phyloP scores from a whole-genome alignment of 1,140 invertebrate species.

The Heterodera schachtii region DNA sequence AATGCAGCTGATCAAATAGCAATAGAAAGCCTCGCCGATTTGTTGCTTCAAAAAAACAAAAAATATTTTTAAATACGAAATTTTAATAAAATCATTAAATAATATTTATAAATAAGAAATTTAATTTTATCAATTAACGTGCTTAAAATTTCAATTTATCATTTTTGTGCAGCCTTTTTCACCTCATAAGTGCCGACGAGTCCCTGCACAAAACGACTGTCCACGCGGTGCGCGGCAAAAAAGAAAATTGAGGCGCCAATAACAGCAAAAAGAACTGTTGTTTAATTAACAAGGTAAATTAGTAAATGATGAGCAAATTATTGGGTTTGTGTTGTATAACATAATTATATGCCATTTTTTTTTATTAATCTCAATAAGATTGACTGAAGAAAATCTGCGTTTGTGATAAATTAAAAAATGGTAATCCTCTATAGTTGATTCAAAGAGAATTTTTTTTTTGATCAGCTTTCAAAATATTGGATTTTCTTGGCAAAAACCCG shows the following conservation, averaged over 20 bases:
- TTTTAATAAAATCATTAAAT: background rate
- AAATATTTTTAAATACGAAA: background rate
- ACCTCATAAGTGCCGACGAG: conserved; percentile 57
- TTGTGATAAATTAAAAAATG: too few relatives aligned
- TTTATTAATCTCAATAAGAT: too few relatives aligned
- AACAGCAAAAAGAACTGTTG: conserved; percentile 42
- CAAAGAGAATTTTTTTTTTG: too few relatives aligned
- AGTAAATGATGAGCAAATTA: background rate
- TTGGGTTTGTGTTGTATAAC: too few relatives aligned
- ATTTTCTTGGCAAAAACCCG: too few relatives aligned
- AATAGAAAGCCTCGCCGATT: conserved; percentile 60
- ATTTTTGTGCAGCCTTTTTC: background rate
- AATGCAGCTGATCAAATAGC: conserved; percentile 52
- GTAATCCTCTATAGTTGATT: too few relatives aligned
- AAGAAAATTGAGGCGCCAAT: conserved; percentile 48
- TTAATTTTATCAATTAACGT: too few relatives aligned
- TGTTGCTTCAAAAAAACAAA: conserved; percentile 53
- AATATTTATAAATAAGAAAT: background rate
- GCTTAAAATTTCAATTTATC: too few relatives aligned
- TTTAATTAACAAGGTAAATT: too few relatives aligned
- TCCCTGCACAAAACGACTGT: conserved; percentile 54
- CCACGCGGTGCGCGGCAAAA: conserved; percentile 56
- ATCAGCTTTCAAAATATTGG: conserved; percentile 4
- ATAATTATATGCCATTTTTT: too few relatives aligned
- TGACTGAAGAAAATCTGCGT: too few relatives aligned